Percentiles rank a stretch among this genome's conserved stretches.
phyloP scores from a whole-genome alignment of 2,888 invertebrate genomes.

The Synanthedon andrenaeformis region DNA sequence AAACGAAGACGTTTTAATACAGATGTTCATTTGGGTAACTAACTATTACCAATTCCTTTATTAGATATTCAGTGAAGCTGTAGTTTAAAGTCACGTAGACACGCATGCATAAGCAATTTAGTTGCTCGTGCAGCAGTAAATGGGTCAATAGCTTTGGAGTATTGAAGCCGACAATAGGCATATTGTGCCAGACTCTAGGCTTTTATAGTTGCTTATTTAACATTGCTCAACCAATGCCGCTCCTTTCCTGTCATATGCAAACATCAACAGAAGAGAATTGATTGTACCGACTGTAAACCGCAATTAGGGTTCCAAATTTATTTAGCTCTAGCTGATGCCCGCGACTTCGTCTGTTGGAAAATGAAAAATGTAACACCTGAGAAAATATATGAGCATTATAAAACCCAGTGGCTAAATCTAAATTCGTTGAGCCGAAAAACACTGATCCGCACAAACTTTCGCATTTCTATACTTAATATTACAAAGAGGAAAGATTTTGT shows the following conservation, averaged over 20 bases:
- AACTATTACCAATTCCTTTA: constrained; percentile 22
- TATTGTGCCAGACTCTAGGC: constrained; percentile 4
- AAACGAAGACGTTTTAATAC: constrained; percentile 1
- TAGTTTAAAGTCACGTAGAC: constrained; percentile 40
- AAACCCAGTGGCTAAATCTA: too few species aligned
- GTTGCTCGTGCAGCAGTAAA: constrained; percentile 51
- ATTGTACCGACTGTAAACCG: constrained; percentile 1
- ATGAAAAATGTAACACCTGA: too few species aligned
- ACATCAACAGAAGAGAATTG: not conserved
- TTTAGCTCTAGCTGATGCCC: too few species aligned
- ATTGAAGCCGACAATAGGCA: constrained; percentile 12
- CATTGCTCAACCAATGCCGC: not conserved
- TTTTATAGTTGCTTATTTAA: not conserved
- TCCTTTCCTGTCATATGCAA: not conserved
- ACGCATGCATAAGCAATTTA: constrained; percentile 61
- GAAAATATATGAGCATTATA: too few species aligned
- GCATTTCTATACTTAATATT: too few species aligned
- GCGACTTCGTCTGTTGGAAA: too few species aligned
- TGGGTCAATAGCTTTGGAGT: constrained; percentile 49
- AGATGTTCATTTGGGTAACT: constrained; percentile 12
- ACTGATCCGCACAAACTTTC: too few species aligned
- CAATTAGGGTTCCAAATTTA: too few species aligned
- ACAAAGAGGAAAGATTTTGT: too few species aligned
- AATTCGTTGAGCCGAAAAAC: too few species aligned
- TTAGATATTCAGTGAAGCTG: constrained; percentile 46